These are phyloP conservation scores for Syrista parreyssii DNA, from an alignment of 2,888 invertebrate genomes.

Conservation along the genomic window DNA sequence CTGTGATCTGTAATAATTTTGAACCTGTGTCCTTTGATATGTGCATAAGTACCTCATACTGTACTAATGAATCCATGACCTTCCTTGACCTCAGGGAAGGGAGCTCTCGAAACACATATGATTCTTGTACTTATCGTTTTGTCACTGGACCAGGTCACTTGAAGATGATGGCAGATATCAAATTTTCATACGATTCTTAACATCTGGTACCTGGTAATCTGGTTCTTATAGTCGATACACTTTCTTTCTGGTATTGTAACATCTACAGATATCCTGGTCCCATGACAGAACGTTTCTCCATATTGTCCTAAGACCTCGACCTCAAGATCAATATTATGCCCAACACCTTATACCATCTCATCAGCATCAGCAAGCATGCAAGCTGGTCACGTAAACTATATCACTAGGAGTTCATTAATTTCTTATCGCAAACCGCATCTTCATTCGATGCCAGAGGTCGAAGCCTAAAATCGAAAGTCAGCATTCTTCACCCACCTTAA, in stretches of 20 bases:
- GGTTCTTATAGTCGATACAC: too few relatives aligned
- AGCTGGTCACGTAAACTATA: constrained; percentile 50
- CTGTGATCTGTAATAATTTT: not conserved
- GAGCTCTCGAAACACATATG: not conserved
- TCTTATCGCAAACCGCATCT: constrained; percentile 37
- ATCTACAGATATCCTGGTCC: not conserved
- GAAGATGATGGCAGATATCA: not conserved
- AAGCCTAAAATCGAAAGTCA: constrained; percentile 46
- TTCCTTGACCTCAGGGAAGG: not conserved
- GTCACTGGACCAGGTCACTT: not conserved
- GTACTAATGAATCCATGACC: not conserved
- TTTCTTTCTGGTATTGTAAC: too few relatives aligned
- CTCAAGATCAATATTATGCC: constrained; percentile 25
- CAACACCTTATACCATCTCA: constrained; percentile 55
- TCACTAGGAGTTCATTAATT: constrained; percentile 45
- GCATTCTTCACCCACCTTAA: constrained; percentile 61
- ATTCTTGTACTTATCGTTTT: not conserved
- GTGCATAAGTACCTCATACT: not conserved
- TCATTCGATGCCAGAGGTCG: constrained; percentile 26
- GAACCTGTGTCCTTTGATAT: not conserved
- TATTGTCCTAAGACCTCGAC: not conserved
- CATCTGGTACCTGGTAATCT: not conserved
- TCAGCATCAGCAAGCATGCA: constrained; percentile 61
- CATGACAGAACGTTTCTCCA: not conserved
- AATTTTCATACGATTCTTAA: not conserved